phyloP scores from a whole-genome alignment of 2,113 vertebrate species.

The Thymallus thymallus region DNA sequence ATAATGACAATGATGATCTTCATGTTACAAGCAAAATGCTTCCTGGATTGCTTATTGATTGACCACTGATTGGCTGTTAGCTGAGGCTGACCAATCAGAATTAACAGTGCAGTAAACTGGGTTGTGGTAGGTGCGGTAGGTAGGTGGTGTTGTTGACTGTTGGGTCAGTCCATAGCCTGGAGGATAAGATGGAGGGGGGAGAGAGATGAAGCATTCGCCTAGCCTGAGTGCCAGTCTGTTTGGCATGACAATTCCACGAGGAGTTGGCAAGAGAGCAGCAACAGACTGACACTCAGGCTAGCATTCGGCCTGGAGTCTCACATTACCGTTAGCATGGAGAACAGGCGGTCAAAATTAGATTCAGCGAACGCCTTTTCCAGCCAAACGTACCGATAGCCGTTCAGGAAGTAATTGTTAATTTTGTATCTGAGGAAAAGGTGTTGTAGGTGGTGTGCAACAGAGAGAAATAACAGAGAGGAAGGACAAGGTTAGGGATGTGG shows the following conservation, averaged over 20 bases:
- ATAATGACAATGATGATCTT: no score
- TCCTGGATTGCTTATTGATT: not conserved
- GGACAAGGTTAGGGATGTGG: slow-evolving; percentile 64
- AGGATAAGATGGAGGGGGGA: slow-evolving; percentile 64
- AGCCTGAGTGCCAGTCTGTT: no score
- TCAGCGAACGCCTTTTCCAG: slow-evolving; percentile 99
- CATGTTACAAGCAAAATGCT: not conserved
- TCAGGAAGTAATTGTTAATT: slow-evolving; percentile 99
- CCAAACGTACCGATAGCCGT: slow-evolving; percentile 99
- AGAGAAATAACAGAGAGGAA: slow-evolving; percentile 79
- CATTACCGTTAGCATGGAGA: slow-evolving; percentile 99
- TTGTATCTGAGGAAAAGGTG: slow-evolving; percentile 97
- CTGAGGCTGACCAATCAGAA: slow-evolving; percentile 93
- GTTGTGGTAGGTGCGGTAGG: slow-evolving; percentile 36
- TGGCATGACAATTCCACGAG: no score
- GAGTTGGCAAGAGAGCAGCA: no score
- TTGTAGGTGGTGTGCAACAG: slow-evolving; percentile 77
- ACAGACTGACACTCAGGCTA: no score
- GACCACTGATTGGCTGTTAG: not conserved
- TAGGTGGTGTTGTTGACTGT: slow-evolving; percentile 60
- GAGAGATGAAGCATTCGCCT: slow-evolving; percentile 77
- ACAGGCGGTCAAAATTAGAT: slow-evolving; percentile 98
- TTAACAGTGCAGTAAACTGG: slow-evolving; percentile 61
- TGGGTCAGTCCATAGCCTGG: slow-evolving; percentile 77
- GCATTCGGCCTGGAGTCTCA: slow-evolving; percentile 71